Evolutionary conservation across 2,113 vertebrate genomes (phyloP).

Genomic region (Hyperoodon ampullatus): DNA sequence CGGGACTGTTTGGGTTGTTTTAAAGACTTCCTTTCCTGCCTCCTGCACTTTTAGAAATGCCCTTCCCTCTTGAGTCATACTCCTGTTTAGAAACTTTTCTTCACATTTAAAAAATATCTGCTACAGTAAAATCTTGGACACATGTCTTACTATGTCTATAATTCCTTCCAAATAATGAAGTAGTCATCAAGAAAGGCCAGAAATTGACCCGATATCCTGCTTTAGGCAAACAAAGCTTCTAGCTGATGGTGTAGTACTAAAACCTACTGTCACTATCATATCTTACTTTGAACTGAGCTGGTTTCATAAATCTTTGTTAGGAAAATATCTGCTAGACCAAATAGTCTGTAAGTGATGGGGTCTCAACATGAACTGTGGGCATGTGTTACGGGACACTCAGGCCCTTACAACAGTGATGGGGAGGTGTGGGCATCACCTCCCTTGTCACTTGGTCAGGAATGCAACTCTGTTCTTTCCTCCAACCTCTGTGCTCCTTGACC

Average conservation of each 20-base stretch:
- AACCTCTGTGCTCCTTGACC: background rate
- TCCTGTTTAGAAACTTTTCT: background rate
- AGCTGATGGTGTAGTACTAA: background rate
- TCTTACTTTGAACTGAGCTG: background rate
- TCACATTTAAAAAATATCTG: slow-evolving; percentile 21
- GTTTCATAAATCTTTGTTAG: background rate
- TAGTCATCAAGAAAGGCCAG: background rate
- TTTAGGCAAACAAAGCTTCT: background rate
- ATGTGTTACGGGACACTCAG: background rate
- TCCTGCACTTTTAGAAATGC: background rate
- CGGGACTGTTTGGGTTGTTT: background rate
- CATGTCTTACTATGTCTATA: background rate
- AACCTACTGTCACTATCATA: background rate
- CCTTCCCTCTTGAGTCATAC: slow-evolving; percentile 54
- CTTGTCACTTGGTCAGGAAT: too few species aligned
- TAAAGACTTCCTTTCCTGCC: slow-evolving; percentile 29
- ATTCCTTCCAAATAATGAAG: slow-evolving; percentile 1
- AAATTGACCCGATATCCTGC: background rate
- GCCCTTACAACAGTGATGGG: background rate
- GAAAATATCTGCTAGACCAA: background rate
- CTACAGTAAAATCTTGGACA: background rate
- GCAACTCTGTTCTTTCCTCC: background rate
- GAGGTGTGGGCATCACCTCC: background rate
- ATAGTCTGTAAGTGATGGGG: background rate
- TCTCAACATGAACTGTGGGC: too few species aligned